Evolutionary conservation across 1,140 invertebrate species (phyloP).

Genomic region (Mycetomoellerius zeteki): DNA sequence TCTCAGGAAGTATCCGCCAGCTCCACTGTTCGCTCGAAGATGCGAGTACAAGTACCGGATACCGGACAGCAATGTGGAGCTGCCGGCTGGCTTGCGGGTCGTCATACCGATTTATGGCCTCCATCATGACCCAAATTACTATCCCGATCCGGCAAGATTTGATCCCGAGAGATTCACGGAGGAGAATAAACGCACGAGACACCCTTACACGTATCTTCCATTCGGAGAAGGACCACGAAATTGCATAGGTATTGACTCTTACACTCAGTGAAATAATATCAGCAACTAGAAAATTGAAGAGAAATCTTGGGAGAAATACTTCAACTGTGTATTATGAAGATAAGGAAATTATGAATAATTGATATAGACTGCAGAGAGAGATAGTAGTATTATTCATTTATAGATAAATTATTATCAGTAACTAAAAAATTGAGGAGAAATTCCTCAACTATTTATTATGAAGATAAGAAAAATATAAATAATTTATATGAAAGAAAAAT

Average conservation of each 20-base stretch:
- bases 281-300: not conserved
- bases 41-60: constrained; percentile 83
- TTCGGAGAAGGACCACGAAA: constrained; percentile 93
- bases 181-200: constrained; percentile 84
- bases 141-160: constrained; percentile 89
- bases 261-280: not conserved
- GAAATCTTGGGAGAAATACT: not conserved
- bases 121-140: constrained; percentile 90
- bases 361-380: not conserved
- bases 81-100: constrained; percentile 86
- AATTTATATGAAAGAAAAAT: too few relatives aligned
- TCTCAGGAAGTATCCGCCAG: constrained; percentile 87
- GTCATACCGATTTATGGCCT: constrained; percentile 89
- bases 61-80: constrained; percentile 80
- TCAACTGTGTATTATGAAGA: not conserved
- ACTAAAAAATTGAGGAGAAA: too few relatives aligned
- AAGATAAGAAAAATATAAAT: too few relatives aligned
- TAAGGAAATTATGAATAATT: not conserved
- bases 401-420: not conserved
- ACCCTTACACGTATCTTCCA: constrained; percentile 89
- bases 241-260: constrained; percentile 90
- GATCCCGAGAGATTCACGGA: constrained; percentile 89
- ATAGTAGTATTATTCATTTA: not conserved
- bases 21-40: constrained; percentile 85
- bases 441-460: too few relatives aligned